Evolutionary conservation across 2,888 invertebrate genomes (phyloP).

Genomic region (Agriopis marginaria): DNA sequence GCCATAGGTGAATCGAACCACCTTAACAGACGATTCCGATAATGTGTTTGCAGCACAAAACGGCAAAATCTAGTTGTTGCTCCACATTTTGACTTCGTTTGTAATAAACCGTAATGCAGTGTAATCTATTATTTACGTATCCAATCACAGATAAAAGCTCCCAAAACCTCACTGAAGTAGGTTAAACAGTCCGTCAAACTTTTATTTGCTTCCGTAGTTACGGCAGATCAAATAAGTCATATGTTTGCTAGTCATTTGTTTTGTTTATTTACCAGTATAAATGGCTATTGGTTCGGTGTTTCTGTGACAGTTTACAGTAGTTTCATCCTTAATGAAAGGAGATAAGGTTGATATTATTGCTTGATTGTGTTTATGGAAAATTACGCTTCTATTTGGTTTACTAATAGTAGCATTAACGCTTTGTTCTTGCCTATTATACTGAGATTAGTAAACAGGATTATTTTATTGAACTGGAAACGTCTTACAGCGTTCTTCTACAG

Average conservation of each 20-base stretch:
- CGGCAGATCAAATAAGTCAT: constrained; percentile 3
- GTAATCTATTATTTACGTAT: background rate
- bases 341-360: background rate
- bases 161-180: constrained; percentile 9
- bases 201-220: constrained; percentile 3
- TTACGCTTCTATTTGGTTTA: background rate
- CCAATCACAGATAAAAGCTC: background rate
- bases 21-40: too few species aligned
- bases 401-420: background rate
- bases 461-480: too few species aligned
- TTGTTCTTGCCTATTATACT: too few species aligned
- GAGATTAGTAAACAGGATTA: too few species aligned
- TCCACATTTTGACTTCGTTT: too few species aligned
- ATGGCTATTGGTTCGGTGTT: constrained; percentile 6
- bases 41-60: too few species aligned
- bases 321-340: background rate
- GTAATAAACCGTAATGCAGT: background rate
- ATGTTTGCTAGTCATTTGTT: constrained; percentile 18
- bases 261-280: constrained; percentile 14
- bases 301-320: background rate
- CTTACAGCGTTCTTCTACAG: too few species aligned
- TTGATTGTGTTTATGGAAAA: background rate
- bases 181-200: constrained; percentile 7
- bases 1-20: too few species aligned
- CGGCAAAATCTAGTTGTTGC: too few species aligned